Base-by-base conservation (phyloP, 1,140 invertebrate species). In the Calliphora vicina region DNA sequence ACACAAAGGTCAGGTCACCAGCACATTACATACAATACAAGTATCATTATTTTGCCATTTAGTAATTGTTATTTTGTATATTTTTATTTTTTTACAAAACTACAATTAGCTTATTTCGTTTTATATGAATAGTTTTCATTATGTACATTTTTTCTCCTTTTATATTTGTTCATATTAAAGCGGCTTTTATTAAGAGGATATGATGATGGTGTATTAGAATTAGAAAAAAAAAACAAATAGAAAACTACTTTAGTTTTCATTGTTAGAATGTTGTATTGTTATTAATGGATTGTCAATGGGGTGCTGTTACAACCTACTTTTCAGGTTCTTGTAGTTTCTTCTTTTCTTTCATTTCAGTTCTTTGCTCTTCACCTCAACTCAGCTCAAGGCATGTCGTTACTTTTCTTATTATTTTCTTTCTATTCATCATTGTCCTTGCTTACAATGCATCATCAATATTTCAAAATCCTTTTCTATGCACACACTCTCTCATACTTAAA, bases 201-300 rank as follows among this genome's bases (percentile, higher is more conserved):
- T 29, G 35, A 76, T 29, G 35, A 1, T 35, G 35, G 35, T 35
- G 35, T 35, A 35, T 35, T 35, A 35, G 35, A 35, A 35, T 35
- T 29, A 26, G 35, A 17, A 50, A 15, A 50, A 50, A 50, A 8
- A 17, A 74, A 35, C 13, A 74, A 74, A 20, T 23, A 26, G 20
- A 73, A 23, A 27, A 29, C 20, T 20, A 35, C 20, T 29, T 20
- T 67, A 23, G 61, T 67, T 57, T 76, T 78, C 35, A 78, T 78
- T 45, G 74, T 78, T 78, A 78, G n/a, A 43, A 78, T 23, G 35
- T 78, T 20, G 35, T 43, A 78, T 78, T 78, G 74, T 78, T 78
- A 78, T 78, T 78, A 78, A 78, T 78, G 74, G 74, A 78, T 78
- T 78, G 35, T 78, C 74, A 78, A 78, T 78, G 74, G 74, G 74